These are phyloP conservation scores for Drosophila paracracens DNA, from an alignment of 2,888 invertebrate genomes.

Conservation along the genomic window DNA sequence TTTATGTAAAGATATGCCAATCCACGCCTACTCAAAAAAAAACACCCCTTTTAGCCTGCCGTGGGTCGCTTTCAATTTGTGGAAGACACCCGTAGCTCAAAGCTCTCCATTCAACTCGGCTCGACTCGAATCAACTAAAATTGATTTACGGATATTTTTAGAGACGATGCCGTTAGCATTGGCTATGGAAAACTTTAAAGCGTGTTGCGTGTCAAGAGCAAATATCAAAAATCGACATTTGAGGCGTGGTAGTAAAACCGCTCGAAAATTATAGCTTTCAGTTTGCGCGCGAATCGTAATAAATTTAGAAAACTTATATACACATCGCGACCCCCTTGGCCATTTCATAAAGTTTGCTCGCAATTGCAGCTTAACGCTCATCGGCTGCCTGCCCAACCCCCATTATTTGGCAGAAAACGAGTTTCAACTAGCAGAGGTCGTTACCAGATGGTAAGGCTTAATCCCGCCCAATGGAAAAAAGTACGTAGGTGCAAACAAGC, in stretches of 20 bases:
- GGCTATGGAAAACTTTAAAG: conserved; percentile 65
- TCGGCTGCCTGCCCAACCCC: conserved; percentile 32
- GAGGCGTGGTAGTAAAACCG: conserved; percentile 77
- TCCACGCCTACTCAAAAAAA: conserved; percentile 31
- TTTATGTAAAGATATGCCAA: conserved; percentile 71
- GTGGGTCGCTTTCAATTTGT: conserved; percentile 64
- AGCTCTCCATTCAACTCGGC: conserved; percentile 37
- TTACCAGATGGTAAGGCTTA: conserved; percentile 76
- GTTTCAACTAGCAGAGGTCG: conserved; percentile 72
- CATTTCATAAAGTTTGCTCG: conserved; percentile 69
- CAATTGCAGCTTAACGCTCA: conserved; percentile 63
- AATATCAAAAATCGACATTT: conserved; percentile 79
- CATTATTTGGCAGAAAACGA: conserved; percentile 53
- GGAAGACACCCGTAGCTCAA: conserved; percentile 58
- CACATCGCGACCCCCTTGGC: conserved; percentile 51
- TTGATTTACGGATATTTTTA: conserved; percentile 80
- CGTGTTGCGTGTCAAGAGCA: conserved; percentile 78
- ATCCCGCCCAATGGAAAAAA: conserved; percentile 49
- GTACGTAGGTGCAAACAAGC: conserved; percentile 65
- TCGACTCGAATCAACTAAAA: conserved; percentile 67
- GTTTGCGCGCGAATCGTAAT: conserved; percentile 78
- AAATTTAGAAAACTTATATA: conserved; percentile 78
- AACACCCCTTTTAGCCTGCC: neutral
- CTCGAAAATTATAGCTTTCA: conserved; percentile 79
- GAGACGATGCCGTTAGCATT: conserved; percentile 26